Evolutionary conservation across 2,888 invertebrate species (phyloP).

Genomic region (Octodonta nipae): DNA sequence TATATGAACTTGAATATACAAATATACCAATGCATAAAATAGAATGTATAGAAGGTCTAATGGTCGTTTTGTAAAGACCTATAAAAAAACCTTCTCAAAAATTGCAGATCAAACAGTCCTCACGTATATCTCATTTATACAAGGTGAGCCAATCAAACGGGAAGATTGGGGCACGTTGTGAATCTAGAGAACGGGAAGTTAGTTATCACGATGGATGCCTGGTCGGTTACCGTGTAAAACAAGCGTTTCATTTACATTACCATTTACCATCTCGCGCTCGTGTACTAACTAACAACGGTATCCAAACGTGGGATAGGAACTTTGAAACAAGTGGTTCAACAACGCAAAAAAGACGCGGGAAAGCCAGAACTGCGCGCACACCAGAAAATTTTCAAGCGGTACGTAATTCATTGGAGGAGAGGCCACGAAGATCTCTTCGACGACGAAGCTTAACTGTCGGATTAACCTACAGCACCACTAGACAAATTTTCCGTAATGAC

Average conservation of each 20-base stretch:
- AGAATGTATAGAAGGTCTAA: too few relatives aligned
- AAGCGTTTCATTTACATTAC: slow-evolving; percentile 5
- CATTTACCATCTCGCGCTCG: slow-evolving; percentile 2
- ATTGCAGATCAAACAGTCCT: too few relatives aligned
- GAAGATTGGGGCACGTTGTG: not conserved
- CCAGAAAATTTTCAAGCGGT: slow-evolving; percentile 2
- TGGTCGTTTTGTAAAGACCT: too few relatives aligned
- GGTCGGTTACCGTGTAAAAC: not conserved
- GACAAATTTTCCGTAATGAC: not conserved
- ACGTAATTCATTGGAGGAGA: not conserved
- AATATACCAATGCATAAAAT: too few relatives aligned
- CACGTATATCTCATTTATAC: too few relatives aligned
- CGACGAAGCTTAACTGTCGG: not conserved
- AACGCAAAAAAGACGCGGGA: slow-evolving; percentile 3
- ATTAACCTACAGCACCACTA: not conserved
- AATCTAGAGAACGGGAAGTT: slow-evolving; percentile 1
- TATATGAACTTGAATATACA: too few relatives aligned
- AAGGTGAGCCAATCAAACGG: slow-evolving; percentile 1
- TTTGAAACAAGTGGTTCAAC: slow-evolving; percentile 1
- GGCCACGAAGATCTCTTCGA: not conserved
- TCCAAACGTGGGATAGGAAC: slow-evolving; percentile 2
- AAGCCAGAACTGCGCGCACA: slow-evolving; percentile 2
- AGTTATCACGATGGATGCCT: not conserved
- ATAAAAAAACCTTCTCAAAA: too few relatives aligned
- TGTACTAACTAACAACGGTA: slow-evolving; percentile 4